phyloP scores from a whole-genome alignment of 1,140 invertebrate genomes.

The Apis dorsata region DNA sequence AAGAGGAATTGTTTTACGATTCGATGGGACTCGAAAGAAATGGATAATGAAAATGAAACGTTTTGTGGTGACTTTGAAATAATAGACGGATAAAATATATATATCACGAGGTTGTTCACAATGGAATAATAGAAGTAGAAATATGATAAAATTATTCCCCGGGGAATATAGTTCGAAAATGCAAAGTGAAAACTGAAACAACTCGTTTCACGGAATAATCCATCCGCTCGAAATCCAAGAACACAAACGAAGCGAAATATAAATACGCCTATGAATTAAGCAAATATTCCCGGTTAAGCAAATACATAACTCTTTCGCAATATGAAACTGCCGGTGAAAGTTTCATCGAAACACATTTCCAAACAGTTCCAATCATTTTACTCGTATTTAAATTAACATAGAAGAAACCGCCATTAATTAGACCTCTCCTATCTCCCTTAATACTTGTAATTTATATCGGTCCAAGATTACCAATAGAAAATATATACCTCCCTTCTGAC shows the following conservation, averaged over 20 bases:
- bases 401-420: background rate
- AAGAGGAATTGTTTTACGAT: background rate
- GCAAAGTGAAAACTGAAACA: background rate
- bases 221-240: background rate
- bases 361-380: background rate
- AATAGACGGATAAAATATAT: too few relatives aligned
- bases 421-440: background rate
- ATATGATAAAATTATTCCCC: background rate
- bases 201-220: background rate
- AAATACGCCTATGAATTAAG: background rate
- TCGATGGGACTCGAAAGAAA: background rate
- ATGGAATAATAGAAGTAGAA: background rate
- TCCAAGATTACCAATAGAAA: background rate
- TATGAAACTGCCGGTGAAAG: background rate
- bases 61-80: background rate
- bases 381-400: background rate
- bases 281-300: background rate
- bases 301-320: conserved; percentile 4
- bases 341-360: background rate
- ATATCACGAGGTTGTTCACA: background rate
- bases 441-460: background rate
- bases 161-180: background rate
- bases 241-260: background rate
- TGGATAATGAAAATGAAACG: background rate
- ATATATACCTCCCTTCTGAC: background rate